These are phyloP conservation scores for Acronicta psi DNA, from an alignment of 2,888 invertebrate species.

Conservation along the genomic window DNA sequence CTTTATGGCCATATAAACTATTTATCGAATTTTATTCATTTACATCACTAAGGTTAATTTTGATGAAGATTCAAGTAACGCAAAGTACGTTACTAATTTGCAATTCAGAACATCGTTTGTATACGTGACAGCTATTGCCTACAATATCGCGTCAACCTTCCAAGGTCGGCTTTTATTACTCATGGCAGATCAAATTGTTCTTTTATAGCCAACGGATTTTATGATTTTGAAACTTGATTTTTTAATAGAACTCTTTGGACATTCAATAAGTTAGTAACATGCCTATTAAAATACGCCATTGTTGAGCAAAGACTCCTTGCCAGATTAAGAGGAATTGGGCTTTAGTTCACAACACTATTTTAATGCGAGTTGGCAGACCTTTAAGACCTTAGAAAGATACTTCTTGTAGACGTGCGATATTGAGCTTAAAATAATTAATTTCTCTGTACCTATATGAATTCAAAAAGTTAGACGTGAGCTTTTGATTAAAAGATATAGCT, in stretches of 20 bases:
- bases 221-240: conserved; percentile 18
- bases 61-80: conserved; percentile 19
- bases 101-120: conserved; percentile 56
- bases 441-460: no score
- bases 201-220: conserved; percentile 28
- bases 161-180: conserved; percentile 55
- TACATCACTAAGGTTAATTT: conserved; percentile 16
- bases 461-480: no score
- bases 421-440: no score
- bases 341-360: no score
- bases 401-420: no score
- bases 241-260: background rate
- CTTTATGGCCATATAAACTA: no score
- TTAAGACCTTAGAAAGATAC: no score
- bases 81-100: conserved; percentile 49
- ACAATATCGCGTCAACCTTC: conserved; percentile 46
- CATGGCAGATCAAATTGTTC: conserved; percentile 31
- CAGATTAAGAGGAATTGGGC: no score
- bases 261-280: background rate
- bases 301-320: no score
- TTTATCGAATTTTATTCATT: background rate
- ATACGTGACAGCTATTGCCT: conserved; percentile 46
- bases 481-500: no score
- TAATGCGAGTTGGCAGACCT: no score
- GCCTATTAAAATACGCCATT: no score